Base-by-base conservation (phyloP, 2,797 vertebrate species). In the Hypotaenidia okinawae region DNA sequence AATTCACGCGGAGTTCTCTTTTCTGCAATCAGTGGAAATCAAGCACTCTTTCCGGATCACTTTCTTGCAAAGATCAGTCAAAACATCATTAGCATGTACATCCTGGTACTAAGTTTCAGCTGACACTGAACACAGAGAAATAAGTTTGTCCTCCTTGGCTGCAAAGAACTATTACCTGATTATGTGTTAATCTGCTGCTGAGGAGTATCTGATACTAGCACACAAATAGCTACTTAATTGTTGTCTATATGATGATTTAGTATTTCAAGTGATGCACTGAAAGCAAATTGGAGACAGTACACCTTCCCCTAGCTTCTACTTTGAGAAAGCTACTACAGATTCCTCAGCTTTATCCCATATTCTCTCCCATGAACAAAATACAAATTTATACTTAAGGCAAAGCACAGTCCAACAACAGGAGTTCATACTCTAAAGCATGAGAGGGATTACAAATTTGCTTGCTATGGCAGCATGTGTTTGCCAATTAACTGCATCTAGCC, bases 401-500 rank as follows among this genome's bases (percentile, higher is more conserved):
- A 84, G 37, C 54, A 58, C 54, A 55, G 54, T 66, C 74, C 62
- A 24, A 74, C 43, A 51, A 78, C 95, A 88, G 43, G 52, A 75
- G 80, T 70, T 89, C 57, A 75, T 80, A 45, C 35, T 83, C 84
- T 43, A 49, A 33, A 84, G 78, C 58, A 10, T 64, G 75, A 85
- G 76, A 91, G 51, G 55, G 82, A 91, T 96, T 96, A 85, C 90
- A 92, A 84, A 96, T 96, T 77, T 87, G 45, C 94, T 95, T 92
- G 84, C 94, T 95, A 64, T 13, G 25, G 88, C 82, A 94, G 84
- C 61, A 68, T 81, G 67, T 72, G 66, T 90, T 88, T 88, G 78
- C 93, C 77, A 93, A 88, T 97, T 93, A 95, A 86, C 59, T 90
- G 84, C 87, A 97, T 95, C 87, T 96, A 96, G 88, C 77, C 92